Evolutionary conservation across 2,797 vertebrate genomes (phyloP), one percentile per base, ranked within the genome.

Genomic region (Bradypus variegatus): DNA sequence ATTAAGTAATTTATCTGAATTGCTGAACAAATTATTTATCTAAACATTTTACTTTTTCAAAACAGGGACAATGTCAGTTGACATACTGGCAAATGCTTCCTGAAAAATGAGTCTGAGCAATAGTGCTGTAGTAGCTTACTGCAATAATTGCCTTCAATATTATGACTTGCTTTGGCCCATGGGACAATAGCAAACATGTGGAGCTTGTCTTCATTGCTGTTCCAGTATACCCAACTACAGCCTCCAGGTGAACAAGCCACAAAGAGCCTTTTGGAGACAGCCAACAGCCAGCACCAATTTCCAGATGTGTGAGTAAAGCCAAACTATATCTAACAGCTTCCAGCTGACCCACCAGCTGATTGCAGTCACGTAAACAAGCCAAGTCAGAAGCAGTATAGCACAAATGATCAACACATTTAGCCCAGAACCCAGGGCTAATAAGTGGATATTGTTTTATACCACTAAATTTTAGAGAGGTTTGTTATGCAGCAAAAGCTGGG

Each of bases 81-180:
- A 33, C 60, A 91, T 55, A 64, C 19, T 81, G 29, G 38, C 50
- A 91, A 91, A 88, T 75, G 27, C 62, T 82, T 90, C 72, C 88
- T 91, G 79, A 91, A 86, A 94, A 90, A 73, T n/a, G 29, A 95
- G 48, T 60, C 62, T 7, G 53, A 89, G 81, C 70, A 94, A 90
- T 2, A 81, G 27, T 38, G 27, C 31, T 36, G n/a, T 27, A 78
- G 81, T 5, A 64, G 27, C 91, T 64, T 65, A 36, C 2, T 89
- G 15, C 21, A 89, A 21, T 89, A 93, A 90, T 13, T 33, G 60
- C 16, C 27, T 12, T 31, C 75, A 75, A 73, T 70, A 62, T 91
- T 69, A 31, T 86, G 73, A 70, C 69, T 23, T 90, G 50, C 41
- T 92, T 70, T 72, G 70, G 31, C 13, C 70, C 36, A 79, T 45